Base-by-base conservation (phyloP, 2,797 vertebrate genomes). In the Hippoglossus hippoglossus region DNA sequence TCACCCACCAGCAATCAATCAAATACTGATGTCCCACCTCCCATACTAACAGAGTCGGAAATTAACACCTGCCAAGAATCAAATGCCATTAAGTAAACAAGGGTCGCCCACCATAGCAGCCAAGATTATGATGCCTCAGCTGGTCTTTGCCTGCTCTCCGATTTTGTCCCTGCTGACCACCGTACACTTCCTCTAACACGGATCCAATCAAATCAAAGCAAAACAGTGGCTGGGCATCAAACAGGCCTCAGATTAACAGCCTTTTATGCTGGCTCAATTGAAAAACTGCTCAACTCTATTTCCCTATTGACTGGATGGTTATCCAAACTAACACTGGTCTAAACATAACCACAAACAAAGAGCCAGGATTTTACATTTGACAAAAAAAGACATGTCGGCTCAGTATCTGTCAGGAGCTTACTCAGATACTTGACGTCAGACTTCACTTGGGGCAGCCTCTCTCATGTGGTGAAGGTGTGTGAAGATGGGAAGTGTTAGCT, bases 51-150 rank as follows among this genome's bases (percentile, higher is more conserved):
- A 84, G 65, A 79, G 73, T 85, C 81, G 65, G 46, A 70, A 82
- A 75, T 79, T 36, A 88, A 81, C 84, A 89, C 86, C 83, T 90
- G 85, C 88, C 88, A 90, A 90, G 79, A 67, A 78, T 82, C 77
- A 87, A 81, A 80, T 82, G 87, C 80, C 87, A 79, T 80, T 79
- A 87, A 89, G 89, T 84, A 89, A 90, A 83, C 84, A 87, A 84
- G 77, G 77, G 77, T 89, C 76, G 79, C 44, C 70, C 75, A 64
- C 73, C 67, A 70, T 63, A 65, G 56, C 47, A 60, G 81, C 85
- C 79, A 84, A 81, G 64, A 84, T 53, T 77, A 80, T 83, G 67
- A 87, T 57, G 83, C 73, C 83, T 88, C 82, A 80, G 86, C 69
- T 83, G 87, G 81, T 77, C 79, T 79, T 89, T 80, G 85, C 76